phyloP scores from a whole-genome alignment of 1,140 invertebrate genomes.

The Scaptodrosophila lebanonensis region DNA sequence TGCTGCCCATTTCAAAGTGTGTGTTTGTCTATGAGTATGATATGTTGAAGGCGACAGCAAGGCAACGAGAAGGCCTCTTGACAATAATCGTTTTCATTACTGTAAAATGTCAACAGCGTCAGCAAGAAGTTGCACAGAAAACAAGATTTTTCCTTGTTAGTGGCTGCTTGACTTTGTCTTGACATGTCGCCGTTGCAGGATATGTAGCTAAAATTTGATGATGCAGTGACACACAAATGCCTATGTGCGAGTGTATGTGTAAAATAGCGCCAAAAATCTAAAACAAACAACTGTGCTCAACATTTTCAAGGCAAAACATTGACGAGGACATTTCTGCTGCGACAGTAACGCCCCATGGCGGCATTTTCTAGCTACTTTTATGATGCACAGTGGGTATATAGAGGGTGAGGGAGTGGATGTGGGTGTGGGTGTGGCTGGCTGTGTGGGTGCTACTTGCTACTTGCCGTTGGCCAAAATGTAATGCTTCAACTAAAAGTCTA shows the following conservation, averaged over 20 bases:
- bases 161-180: no score
- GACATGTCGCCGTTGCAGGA: constrained; percentile 21
- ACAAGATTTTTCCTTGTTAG: constrained; percentile 1
- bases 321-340: constrained; percentile 33
- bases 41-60: no score
- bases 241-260: constrained; percentile 19
- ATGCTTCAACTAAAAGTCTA: constrained; percentile 29
- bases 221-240: constrained; percentile 28
- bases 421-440: not conserved
- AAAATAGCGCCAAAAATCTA: constrained; percentile 35
- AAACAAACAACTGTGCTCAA: constrained; percentile 58
- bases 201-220: constrained; percentile 65
- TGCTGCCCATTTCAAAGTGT: constrained; percentile 12
- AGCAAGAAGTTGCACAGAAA: constrained; percentile 36
- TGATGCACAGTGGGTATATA: constrained; percentile 22
- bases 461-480: not conserved
- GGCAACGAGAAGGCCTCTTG: constrained; percentile 37
- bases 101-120: constrained; percentile 62
- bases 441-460: not conserved
- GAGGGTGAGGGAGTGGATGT: constrained; percentile 1
- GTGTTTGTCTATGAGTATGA: no score
- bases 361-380: constrained; percentile 65
- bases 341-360: constrained; percentile 34
- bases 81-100: constrained; percentile 68
- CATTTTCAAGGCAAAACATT: constrained; percentile 48